Conservation (phyloP, 2,888 invertebrate species). For the Glyphotaelius pellucidus region DNA sequence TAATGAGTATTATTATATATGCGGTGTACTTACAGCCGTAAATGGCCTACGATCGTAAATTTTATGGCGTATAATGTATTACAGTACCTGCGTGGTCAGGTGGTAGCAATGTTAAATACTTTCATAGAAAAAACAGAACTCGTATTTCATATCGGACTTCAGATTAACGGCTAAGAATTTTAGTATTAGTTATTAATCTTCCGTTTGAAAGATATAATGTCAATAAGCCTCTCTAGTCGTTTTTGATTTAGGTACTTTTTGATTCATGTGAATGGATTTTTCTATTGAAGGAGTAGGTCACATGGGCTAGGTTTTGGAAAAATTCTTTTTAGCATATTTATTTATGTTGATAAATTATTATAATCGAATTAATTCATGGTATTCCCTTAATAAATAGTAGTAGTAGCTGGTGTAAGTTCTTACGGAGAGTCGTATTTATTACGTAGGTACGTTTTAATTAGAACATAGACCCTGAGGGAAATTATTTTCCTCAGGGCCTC, state of each 20-base stretch:
- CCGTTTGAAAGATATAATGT: background rate
- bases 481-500: too few relatives aligned
- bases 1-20: background rate
- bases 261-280: background rate
- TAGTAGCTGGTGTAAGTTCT: too few relatives aligned
- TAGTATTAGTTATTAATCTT: background rate
- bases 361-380: too few relatives aligned
- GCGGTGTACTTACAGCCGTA: background rate
- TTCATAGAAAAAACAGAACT: background rate
- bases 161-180: background rate
- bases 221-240: background rate
- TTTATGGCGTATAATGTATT: conserved; percentile 6
- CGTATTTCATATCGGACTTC: background rate
- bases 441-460: too few relatives aligned
- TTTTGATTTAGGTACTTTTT: background rate
- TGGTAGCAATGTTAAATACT: background rate
- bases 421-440: too few relatives aligned
- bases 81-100: background rate
- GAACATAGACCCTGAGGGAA: too few relatives aligned
- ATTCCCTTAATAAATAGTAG: too few relatives aligned
- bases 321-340: too few relatives aligned
- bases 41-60: background rate
- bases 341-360: too few relatives aligned
- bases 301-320: too few relatives aligned
- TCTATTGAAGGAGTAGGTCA: too few relatives aligned